Evolutionary conservation across 2,113 vertebrate species (phyloP).

Genomic region (rabbit (Oryctolagus cuniculus)): mOryCun1.1 NC_091440.1:16285501-16286000

Average conservation of each 20-base stretch:
- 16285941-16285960: not conserved
- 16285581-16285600: too few species aligned
- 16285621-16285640: not conserved
- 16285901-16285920: constrained; percentile 7
- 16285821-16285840: constrained; percentile 21
- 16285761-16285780: constrained; percentile 52
- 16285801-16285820: constrained; percentile 47
- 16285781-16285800: constrained; percentile 2
- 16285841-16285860: constrained; percentile 36
- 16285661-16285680: constrained; percentile 47
- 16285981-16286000: too few species aligned
- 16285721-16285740: constrained; percentile 68
- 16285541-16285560: too few species aligned
- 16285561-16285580: too few species aligned
- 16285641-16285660: constrained; percentile 71
- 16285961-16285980: not conserved
- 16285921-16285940: not conserved
- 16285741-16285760: constrained; percentile 4
- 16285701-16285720: constrained; percentile 46
- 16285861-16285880: constrained; percentile 64
- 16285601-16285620: too few species aligned
- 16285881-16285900: constrained; percentile 26
- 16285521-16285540: too few species aligned
- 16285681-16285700: constrained; percentile 58
- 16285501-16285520: too few species aligned